Evolutionary conservation across 2,113 vertebrate species (phyloP).

Genomic region (Lepus europaeus): DNA sequence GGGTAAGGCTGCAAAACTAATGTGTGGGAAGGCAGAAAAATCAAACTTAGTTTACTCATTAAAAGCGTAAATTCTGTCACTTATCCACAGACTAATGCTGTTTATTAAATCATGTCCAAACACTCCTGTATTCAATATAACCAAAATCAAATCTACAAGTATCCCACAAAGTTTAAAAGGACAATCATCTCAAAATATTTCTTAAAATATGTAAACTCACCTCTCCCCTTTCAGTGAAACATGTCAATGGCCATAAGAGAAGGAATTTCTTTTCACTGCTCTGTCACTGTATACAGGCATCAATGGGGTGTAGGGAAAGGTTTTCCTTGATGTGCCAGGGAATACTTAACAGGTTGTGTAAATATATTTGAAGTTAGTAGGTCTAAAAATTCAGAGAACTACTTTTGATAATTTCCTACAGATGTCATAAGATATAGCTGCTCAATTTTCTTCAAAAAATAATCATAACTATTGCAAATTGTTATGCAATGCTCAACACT

Average conservation of each 20-base stretch:
- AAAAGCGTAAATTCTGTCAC: constrained; percentile 52
- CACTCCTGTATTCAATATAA: neutral
- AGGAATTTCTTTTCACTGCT: neutral
- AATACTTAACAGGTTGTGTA: neutral
- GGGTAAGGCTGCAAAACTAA: constrained; percentile 24
- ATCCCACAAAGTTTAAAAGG: neutral
- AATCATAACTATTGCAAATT: neutral
- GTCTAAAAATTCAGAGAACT: neutral
- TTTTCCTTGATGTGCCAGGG: neutral
- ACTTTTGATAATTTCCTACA: neutral
- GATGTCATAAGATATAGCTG: constrained; percentile 41
- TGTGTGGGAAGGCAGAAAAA: constrained; percentile 10
- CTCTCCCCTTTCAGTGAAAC: neutral
- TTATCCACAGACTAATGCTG: constrained; percentile 26
- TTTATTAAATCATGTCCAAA: constrained; percentile 51
- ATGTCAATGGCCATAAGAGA: neutral
- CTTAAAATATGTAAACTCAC: neutral
- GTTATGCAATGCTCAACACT: neutral
- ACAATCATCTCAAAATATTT: neutral
- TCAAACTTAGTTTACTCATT: constrained; percentile 54
- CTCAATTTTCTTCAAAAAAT: constrained; percentile 50
- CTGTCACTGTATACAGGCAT: neutral
- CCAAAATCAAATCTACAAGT: constrained; percentile 31
- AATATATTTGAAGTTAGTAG: neutral
- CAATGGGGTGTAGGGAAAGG: neutral